Conservation (phyloP, 2,113 vertebrate species). For the Diadophis punctatus region DNA sequence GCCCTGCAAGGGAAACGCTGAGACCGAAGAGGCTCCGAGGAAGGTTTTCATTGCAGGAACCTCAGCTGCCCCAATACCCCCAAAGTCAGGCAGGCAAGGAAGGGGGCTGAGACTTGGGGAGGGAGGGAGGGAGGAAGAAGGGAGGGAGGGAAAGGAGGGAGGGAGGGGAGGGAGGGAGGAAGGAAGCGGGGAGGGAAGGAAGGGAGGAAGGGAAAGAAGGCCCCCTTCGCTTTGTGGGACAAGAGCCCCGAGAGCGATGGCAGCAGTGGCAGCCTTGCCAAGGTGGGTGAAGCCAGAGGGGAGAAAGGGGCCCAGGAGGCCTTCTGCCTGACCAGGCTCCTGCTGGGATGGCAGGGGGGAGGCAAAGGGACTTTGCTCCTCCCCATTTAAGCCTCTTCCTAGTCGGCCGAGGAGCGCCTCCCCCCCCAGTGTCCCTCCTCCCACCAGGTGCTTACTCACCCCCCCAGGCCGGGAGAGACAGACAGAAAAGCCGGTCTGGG, state of each 20-base stretch:
- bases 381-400: background rate
- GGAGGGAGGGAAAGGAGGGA: too few relatives aligned
- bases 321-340: too few relatives aligned
- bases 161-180: background rate
- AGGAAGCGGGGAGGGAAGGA: background rate
- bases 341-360: background rate
- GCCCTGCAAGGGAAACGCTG: background rate
- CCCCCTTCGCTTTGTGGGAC: background rate
- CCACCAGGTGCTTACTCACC: background rate
- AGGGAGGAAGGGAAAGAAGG: background rate
- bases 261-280: background rate
- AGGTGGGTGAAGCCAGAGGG: background rate
- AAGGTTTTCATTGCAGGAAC: background rate
- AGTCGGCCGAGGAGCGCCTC: rapidly evolving
- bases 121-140: too few relatives aligned
- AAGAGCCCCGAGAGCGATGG: too few relatives aligned
- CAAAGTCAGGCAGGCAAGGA: too few relatives aligned
- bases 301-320: background rate
- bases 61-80: background rate
- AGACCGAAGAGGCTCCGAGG: background rate
- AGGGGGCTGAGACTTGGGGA: too few relatives aligned
- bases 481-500: constrained; percentile 1
- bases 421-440: background rate
- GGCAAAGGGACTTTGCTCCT: too few relatives aligned
- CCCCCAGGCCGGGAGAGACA: background rate